Base-by-base conservation (phyloP, 1,140 invertebrate species). In the Bombus turneri region DNA sequence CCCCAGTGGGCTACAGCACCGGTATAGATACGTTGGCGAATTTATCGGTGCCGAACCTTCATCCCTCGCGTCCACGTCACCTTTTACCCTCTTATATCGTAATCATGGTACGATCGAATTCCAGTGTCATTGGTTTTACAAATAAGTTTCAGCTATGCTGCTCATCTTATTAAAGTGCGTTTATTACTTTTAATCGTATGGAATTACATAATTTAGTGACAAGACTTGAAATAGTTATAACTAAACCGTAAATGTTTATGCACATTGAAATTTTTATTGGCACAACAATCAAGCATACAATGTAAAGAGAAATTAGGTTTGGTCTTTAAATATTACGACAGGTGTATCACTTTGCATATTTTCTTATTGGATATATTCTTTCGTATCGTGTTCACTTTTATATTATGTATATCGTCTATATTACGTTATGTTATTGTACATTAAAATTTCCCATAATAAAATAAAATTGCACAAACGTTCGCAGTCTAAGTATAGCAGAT, bases 1-100 rank as follows among this genome's bases (percentile, higher is more conserved):
- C 85, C 68, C 86, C 85, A 77, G 77, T 68, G 64, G 59, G 74
- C 81, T 64, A 57, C 43, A n/a, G 25, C 72, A 66, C 62, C 72
- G 62, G 78, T 85, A 53, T 81, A 73, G 68, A 88, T 72, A 78
- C 81, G 75, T 41, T n/a, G 53, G 53, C 79, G 75, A 90, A 89
- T 90, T 90, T 89, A 82, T 85, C 85, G 59, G 62, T 75, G 78
- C 77, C 59, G 69, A 80, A 81, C 64, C 53, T 73, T 71, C 86
- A 76, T 78, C 62, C 57, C 53, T 34, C 18, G 53, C 25, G 59
- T n/a, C 81, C 66, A 25, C 72, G n/a, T 18, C 43, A 34, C 10
- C 62, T 37, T 76, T 53, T 22, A 73, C 69, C 25, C 53, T 13
- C 25, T 43, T 69, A 41, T 34, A 47, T 81, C 37, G 34, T 81